A percentile compares a stretch with the other conserved stretches of the same genome.
phyloP scores from a whole-genome alignment of 2,888 invertebrate species.

The Tribolium freemani region DNA sequence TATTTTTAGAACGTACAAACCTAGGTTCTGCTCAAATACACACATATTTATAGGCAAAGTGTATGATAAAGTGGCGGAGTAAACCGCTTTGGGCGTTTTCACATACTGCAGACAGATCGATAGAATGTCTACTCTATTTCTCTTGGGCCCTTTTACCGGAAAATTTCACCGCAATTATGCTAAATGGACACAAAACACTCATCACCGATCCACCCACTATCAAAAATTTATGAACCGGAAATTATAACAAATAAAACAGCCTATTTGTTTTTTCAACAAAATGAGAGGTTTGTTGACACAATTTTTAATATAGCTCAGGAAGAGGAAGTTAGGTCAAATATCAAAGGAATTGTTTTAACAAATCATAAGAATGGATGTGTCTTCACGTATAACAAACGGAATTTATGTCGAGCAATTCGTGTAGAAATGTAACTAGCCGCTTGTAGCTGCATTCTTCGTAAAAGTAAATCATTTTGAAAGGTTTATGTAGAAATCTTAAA shows the following conservation, averaged over 20 bases:
- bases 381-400: not conserved
- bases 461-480: not conserved
- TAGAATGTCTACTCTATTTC: constrained; percentile 32
- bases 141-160: constrained; percentile 35
- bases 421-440: not conserved
- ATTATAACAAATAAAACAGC: too few species aligned
- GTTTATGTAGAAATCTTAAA: not conserved
- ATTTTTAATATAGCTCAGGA: too few species aligned
- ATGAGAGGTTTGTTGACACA: not conserved
- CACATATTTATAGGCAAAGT: constrained; percentile 39
- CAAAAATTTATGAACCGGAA: too few species aligned
- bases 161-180: constrained; percentile 28
- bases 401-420: not conserved
- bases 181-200: not conserved
- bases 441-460: not conserved
- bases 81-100: constrained; percentile 44
- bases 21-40: constrained; percentile 22
- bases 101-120: constrained; percentile 45
- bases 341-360: too few species aligned
- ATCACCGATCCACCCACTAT: not conserved
- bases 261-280: too few species aligned
- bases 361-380: not conserved
- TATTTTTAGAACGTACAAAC: constrained; percentile 29
- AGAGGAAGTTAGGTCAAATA: too few species aligned
- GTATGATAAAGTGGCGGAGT: constrained; percentile 38